phyloP scores from a whole-genome alignment of 2,797 vertebrate species.

The Smutsia temminckii region DNA sequence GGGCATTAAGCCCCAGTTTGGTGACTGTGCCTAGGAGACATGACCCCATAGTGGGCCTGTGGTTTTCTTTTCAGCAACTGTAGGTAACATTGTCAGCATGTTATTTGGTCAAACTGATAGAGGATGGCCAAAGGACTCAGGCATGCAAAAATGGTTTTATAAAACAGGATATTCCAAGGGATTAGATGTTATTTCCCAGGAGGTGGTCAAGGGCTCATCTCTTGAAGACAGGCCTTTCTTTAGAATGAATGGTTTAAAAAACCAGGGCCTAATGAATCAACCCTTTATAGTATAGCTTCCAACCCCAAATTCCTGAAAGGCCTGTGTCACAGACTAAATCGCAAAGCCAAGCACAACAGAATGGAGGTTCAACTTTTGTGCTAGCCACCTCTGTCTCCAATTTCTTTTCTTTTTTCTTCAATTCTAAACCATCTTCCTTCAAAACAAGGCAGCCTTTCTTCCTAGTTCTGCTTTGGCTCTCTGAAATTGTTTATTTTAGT shows the following conservation, averaged over 20 bases:
- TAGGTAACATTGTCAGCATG: neutral
- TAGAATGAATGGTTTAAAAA: neutral
- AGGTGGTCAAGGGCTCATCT: neutral
- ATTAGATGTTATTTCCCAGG: neutral
- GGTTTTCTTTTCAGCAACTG: too few relatives aligned
- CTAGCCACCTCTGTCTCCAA: rapidly evolving
- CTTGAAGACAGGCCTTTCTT: neutral
- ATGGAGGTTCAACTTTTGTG: neutral
- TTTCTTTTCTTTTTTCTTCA: neutral
- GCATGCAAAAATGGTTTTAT: neutral
- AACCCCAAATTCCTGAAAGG: neutral
- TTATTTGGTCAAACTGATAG: neutral
- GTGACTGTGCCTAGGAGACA: too few relatives aligned
- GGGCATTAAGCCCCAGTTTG: too few relatives aligned
- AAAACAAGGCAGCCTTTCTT: neutral
- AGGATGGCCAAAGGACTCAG: neutral
- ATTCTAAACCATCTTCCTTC: neutral
- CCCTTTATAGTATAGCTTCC: neutral
- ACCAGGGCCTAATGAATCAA: neutral
- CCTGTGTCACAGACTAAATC: neutral
- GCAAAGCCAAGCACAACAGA: neutral
- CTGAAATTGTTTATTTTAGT: slow-evolving; percentile 50
- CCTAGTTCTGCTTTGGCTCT: neutral
- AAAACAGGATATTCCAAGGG: neutral
- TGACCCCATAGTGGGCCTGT: too few relatives aligned